A percentile compares a stretch with the other conserved stretches of the same genome.
Evolutionary conservation across 2,113 vertebrate genomes (phyloP).

Genomic region (Emydura subglobosa): DNA sequence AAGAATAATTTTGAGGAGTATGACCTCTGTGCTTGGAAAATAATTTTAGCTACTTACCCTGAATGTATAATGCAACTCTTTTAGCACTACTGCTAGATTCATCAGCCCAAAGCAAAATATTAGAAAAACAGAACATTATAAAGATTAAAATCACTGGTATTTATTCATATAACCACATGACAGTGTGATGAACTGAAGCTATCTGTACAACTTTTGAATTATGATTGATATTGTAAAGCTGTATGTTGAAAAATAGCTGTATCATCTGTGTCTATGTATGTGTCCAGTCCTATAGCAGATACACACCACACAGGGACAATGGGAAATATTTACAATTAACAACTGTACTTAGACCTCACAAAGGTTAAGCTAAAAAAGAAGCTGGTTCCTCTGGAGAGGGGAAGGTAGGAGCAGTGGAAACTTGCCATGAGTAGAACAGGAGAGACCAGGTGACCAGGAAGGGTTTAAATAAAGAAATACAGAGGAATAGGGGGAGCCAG

Average conservation of each 20-base stretch:
- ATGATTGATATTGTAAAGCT: not conserved
- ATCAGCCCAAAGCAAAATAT: not conserved
- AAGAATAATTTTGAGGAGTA: conserved; percentile 37
- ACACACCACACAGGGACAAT: not conserved
- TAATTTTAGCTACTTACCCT: conserved; percentile 30
- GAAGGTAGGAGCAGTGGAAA: not conserved
- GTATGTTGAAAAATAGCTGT: not conserved
- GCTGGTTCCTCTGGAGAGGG: not conserved
- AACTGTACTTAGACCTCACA: not conserved
- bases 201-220: not conserved
- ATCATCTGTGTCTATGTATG: not conserved
- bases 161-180: accelerated
- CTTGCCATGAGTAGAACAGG: not conserved
- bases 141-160: not conserved
- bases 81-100: not conserved
- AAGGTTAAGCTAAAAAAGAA: not conserved
- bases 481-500: not conserved
- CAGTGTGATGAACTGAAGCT: not conserved
- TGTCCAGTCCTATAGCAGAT: not conserved
- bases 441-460: not conserved
- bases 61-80: not conserved
- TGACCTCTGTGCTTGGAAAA: conserved; percentile 21
- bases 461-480: not conserved
- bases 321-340: not conserved
- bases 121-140: not conserved